Conservation (phyloP, 2,113 vertebrate genomes). For the Oncorhynchus nerka region DNA sequence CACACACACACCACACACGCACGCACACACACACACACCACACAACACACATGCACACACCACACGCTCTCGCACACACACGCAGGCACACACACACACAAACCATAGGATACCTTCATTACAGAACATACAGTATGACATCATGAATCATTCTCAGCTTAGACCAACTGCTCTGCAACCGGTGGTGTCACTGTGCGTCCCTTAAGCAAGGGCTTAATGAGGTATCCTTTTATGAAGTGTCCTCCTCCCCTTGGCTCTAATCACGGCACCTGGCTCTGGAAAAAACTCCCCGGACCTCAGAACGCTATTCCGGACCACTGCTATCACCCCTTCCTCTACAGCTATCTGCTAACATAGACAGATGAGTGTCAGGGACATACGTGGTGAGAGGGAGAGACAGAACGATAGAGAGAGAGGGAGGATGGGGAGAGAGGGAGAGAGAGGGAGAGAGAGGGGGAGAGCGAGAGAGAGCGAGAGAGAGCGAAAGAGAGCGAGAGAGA, state of each 20-base stretch:
- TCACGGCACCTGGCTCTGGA: neutral
- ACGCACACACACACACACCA: too few species aligned
- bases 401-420: neutral
- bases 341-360: conserved; percentile 19
- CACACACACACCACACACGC: too few species aligned
- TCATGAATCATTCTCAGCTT: neutral
- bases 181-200: neutral
- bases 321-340: conserved; percentile 34
- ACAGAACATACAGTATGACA: neutral
- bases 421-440: neutral
- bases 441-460: neutral
- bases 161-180: neutral
- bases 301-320: conserved; percentile 41
- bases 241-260: neutral
- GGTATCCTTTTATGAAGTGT: conserved; percentile 2
- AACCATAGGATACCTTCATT: too few species aligned
- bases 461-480: rapidly evolving
- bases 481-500: rapidly evolving
- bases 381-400: neutral
- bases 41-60: too few species aligned
- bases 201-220: neutral
- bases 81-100: too few species aligned
- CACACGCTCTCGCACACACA: too few species aligned
- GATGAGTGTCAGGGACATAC: conserved; percentile 14
- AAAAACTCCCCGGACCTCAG: conserved; percentile 13